Percentiles rank a stretch among this genome's conserved stretches.
These are phyloP conservation scores for Pelagia noctiluca DNA, from an alignment of 30 jellyfish, hydroid and myxozoan species.

Conservation along the genomic window DNA sequence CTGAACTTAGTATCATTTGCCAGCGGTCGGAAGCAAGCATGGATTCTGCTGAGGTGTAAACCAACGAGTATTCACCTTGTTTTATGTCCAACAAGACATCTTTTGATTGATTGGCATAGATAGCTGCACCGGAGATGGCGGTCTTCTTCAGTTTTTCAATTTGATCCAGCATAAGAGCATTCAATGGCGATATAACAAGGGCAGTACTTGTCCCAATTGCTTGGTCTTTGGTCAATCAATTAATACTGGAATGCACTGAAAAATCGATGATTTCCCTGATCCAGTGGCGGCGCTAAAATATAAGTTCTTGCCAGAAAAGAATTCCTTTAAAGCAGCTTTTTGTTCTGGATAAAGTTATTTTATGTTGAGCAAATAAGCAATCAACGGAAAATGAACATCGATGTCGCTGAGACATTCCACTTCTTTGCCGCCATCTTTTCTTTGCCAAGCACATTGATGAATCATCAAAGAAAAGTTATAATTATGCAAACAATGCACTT, in stretches of 20 bases:
- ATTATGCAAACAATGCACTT: neutral
- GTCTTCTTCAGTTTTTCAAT: conserved; percentile 22
- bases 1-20: neutral
- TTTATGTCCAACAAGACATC: conserved; percentile 17
- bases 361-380: neutral
- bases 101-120: conserved; percentile 10
- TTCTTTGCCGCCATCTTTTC: neutral
- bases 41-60: conserved; percentile 33
- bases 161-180: conserved; percentile 44
- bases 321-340: neutral
- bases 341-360: neutral
- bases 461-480: too few species aligned
- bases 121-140: conserved; percentile 17
- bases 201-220: conserved; percentile 14
- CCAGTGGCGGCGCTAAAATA: neutral
- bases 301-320: neutral
- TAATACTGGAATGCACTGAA: conserved; percentile 35
- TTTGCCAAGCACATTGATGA: neutral
- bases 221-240: conserved; percentile 11
- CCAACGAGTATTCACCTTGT: conserved; percentile 20
- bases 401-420: neutral
- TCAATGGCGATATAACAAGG: conserved; percentile 31
- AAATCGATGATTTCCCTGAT: conserved; percentile 19
- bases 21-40: conserved; percentile 34
- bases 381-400: neutral